These are phyloP conservation scores for Falco concolor DNA, from an alignment of 2,797 vertebrate species.

Conservation along the genomic window DNA sequence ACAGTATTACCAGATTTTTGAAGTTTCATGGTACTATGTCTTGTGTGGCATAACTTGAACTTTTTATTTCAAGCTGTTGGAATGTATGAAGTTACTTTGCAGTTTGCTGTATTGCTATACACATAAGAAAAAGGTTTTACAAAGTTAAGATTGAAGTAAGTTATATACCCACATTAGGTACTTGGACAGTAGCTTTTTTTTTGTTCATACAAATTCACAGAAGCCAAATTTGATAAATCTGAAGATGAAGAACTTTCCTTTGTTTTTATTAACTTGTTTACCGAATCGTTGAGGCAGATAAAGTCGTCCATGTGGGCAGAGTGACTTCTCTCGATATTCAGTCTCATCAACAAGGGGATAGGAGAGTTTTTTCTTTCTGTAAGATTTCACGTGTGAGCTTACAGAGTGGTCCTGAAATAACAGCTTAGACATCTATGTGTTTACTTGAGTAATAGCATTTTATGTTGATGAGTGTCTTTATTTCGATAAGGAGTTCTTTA, in stretches of 20 bases:
- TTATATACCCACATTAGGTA: not conserved
- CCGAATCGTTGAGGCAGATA: not conserved
- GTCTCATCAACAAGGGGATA: not conserved
- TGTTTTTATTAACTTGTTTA: not conserved
- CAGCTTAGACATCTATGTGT: not conserved
- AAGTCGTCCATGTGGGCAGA: not conserved
- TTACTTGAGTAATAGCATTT: not conserved
- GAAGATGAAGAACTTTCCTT: not conserved
- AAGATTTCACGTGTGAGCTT: not conserved
- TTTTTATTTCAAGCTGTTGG: not conserved
- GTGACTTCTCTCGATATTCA: not conserved
- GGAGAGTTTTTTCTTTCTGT: not conserved
- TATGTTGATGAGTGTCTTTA: not conserved
- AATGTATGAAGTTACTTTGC: not conserved
- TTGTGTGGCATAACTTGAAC: not conserved
- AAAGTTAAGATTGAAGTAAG: not conserved
- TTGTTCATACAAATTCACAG: not conserved
- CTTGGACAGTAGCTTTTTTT: not conserved
- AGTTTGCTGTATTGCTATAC: not conserved
- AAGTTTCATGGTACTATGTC: not conserved
- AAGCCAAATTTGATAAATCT: not conserved
- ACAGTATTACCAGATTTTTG: not conserved
- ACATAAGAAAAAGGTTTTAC: not conserved
- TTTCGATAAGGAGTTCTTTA: not conserved
- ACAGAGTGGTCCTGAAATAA: not conserved